These are phyloP conservation scores for Sebastes matsubarae DNA, from an alignment of 2,797 vertebrate species.

Conservation along the genomic window DNA sequence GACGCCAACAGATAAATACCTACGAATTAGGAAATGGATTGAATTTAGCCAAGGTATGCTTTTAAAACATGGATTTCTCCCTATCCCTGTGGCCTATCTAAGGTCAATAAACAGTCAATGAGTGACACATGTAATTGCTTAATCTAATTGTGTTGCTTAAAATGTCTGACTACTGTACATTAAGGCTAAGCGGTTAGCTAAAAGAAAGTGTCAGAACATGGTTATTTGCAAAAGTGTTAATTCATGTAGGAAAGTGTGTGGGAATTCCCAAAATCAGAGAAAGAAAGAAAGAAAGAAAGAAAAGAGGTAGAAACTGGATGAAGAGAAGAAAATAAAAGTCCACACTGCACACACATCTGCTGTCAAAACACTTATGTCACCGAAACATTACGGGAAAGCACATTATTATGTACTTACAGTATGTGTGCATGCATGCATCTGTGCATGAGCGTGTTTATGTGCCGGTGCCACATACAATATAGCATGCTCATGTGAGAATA, in stretches of 20 bases:
- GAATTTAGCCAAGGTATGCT: constrained; percentile 83
- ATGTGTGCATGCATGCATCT: background rate
- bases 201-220: constrained; percentile 30
- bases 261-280: background rate
- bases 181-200: constrained; percentile 12
- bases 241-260: constrained; percentile 14
- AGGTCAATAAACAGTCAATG: constrained; percentile 90
- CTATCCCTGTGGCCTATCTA: constrained; percentile 87
- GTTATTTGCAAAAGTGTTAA: constrained; percentile 46
- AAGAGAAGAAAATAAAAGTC: background rate
- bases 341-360: background rate
- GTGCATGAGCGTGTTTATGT: constrained; percentile 11
- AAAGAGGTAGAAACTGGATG: background rate
- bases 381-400: constrained; percentile 6
- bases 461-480: constrained; percentile 7
- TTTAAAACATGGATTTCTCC: constrained; percentile 85
- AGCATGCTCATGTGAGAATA: constrained; percentile 1
- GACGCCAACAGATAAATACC: constrained; percentile 88
- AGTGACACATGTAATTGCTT: constrained; percentile 91
- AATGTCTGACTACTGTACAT: constrained; percentile 82
- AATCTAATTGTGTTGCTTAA: constrained; percentile 85
- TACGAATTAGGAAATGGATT: constrained; percentile 82
- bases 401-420: background rate
- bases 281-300: background rate
- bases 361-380: constrained; percentile 14